These are phyloP conservation scores for Parambassis ranga DNA, from an alignment of 2,797 vertebrate species.

Conservation along the genomic window DNA sequence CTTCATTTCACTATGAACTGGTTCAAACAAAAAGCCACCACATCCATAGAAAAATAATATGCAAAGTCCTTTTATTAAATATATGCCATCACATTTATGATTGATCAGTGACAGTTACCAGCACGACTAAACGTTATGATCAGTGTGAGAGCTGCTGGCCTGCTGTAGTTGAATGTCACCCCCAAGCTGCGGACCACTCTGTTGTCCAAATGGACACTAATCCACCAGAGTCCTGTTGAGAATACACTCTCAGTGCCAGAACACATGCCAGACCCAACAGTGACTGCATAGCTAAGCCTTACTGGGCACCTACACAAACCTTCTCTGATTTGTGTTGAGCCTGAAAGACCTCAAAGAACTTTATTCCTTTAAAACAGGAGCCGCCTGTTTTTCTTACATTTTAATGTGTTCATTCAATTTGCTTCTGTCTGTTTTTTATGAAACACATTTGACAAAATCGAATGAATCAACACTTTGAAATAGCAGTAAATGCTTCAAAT, in stretches of 20 bases:
- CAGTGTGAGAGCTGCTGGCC: constrained; percentile 44
- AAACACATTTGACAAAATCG: background rate
- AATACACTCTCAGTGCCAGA: constrained; percentile 67
- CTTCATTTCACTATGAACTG: constrained; percentile 18
- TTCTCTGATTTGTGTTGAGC: constrained; percentile 53
- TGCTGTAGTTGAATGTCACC: constrained; percentile 76
- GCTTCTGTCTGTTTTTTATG: background rate
- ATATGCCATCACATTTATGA: background rate
- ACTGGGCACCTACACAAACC: constrained; percentile 65
- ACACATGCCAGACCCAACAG: constrained; percentile 70
- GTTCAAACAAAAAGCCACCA: background rate
- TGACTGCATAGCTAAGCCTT: constrained; percentile 75
- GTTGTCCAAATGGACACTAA: constrained; percentile 80
- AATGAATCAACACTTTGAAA: background rate
- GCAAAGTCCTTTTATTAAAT: too few species aligned
- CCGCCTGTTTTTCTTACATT: background rate
- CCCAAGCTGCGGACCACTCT: constrained; percentile 73
- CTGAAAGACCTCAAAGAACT: constrained; percentile 48
- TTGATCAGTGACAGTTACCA: constrained; percentile 6
- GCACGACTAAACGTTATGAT: constrained; percentile 41
- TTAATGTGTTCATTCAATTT: background rate
- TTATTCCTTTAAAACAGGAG: background rate
- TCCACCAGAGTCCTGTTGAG: constrained; percentile 75
- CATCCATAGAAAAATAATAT: background rate
- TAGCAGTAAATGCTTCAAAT: background rate